Conservation (phyloP, 2,113 vertebrate genomes). For the Neomonachus schauinslandi region DNA sequence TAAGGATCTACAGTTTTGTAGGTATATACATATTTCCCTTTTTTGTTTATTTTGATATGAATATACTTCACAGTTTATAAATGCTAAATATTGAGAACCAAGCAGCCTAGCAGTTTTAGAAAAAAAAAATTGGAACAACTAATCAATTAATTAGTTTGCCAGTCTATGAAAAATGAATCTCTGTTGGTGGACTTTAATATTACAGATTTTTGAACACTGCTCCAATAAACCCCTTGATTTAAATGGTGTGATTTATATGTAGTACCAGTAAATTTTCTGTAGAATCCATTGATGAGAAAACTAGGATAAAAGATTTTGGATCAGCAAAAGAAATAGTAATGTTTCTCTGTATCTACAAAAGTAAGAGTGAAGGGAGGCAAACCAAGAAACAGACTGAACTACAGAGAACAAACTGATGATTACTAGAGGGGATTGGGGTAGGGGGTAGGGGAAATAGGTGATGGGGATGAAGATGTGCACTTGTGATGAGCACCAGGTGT, state of each 20-base stretch:
- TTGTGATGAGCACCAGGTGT: neutral
- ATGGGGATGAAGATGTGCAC: neutral
- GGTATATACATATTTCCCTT: neutral
- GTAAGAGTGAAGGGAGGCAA: neutral
- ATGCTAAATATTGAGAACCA: neutral
- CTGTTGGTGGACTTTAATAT: neutral
- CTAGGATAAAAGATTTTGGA: neutral
- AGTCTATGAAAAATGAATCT: neutral
- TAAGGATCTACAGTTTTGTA: neutral
- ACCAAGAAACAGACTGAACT: neutral
- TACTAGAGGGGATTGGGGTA: neutral
- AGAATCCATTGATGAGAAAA: neutral
- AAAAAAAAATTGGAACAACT: neutral
- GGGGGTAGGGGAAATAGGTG: neutral
- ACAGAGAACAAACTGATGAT: neutral
- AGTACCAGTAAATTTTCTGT: neutral
- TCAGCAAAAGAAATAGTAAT: neutral
- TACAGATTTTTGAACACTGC: neutral
- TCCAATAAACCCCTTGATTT: neutral
- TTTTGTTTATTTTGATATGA: slow-evolving; percentile 27
- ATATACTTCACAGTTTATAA: neutral
- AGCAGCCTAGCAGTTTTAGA: neutral
- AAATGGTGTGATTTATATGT: neutral
- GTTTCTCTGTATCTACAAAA: neutral
- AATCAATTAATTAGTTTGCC: neutral